Evolutionary conservation across 1,140 invertebrate species (phyloP), one percentile per base, ranked within the genome.

Genomic region (Delia radicum): DNA sequence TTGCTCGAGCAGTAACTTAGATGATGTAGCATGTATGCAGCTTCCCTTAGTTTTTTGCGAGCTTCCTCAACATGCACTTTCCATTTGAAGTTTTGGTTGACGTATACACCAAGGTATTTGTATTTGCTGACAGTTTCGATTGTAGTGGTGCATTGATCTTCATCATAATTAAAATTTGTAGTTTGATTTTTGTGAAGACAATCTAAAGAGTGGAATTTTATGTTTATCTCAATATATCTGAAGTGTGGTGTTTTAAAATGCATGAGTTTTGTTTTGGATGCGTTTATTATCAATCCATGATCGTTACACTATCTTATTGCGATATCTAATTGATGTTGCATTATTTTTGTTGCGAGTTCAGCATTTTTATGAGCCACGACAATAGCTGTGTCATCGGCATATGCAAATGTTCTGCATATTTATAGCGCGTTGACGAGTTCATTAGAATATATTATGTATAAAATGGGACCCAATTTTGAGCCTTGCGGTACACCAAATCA

Each of bases 381-480:
- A n/a, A 71, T 71, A 2, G 67, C 31, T 1, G 67, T 71, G 29
- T 71, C 67, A 37, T 37, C 67, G 8, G 31, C 67, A n/a, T 71
- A 71, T 12, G 67, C 29, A 10, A 71, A 71, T 10, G 18, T 21
- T 7, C 15, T 37, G 10, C 29, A 13, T 7, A 15, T 33, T 71
- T 71, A 12, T 24, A 71, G 29, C n/a, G 12, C 1, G 28, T 37
- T 33, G 13, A 33, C 12, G n/a, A 71, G 18, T 24, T 37, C 21
- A 1, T 71, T 71, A 3, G 67, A 18, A 21, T 71, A 71, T 3
- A 71, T 71, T 33, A 71, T 31, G 12, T 33, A 71, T 2, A 37
- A 8, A 21, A 61, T 61, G 1, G 55, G 55, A 2, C 55, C 55
- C 8, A 61, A 21, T 61, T 61, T 61, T 18, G 55, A 61, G 18